These are phyloP conservation scores for Brevimyrus niger DNA, from an alignment of 2,113 vertebrate species.

Conservation along the genomic window DNA sequence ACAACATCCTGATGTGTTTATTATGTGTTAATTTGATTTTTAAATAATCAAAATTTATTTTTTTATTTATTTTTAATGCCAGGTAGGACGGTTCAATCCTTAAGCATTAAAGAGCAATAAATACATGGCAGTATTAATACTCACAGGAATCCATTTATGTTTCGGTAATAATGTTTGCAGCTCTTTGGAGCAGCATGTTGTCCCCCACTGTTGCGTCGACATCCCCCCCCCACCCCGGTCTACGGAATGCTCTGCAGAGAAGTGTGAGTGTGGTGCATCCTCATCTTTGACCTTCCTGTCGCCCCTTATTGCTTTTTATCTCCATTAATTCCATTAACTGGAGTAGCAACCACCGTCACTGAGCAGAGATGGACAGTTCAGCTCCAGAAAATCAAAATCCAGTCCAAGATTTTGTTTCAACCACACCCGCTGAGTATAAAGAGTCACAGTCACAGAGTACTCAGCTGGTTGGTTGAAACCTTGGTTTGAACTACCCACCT, in stretches of 20 bases:
- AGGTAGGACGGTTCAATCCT: not conserved
- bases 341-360: not conserved
- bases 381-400: not conserved
- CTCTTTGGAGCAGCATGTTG: not conserved
- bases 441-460: not conserved
- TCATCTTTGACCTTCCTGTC: not conserved
- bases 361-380: not conserved
- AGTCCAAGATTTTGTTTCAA: not conserved
- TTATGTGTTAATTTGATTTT: not conserved
- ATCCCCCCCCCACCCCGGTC: not conserved
- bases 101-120: not conserved
- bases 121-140: not conserved
- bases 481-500: not conserved
- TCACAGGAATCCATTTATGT: not conserved
- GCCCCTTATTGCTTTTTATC: not conserved
- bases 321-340: not conserved
- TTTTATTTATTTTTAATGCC: not conserved
- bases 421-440: not conserved
- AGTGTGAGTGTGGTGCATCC: not conserved
- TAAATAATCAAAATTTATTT: not conserved
- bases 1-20: not conserved
- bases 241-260: not conserved
- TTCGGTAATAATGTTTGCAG: not conserved
- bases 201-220: not conserved
- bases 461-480: not conserved